phyloP scores from a whole-genome alignment of 2,797 vertebrate species.

The Acropternis orthonyx region DNA sequence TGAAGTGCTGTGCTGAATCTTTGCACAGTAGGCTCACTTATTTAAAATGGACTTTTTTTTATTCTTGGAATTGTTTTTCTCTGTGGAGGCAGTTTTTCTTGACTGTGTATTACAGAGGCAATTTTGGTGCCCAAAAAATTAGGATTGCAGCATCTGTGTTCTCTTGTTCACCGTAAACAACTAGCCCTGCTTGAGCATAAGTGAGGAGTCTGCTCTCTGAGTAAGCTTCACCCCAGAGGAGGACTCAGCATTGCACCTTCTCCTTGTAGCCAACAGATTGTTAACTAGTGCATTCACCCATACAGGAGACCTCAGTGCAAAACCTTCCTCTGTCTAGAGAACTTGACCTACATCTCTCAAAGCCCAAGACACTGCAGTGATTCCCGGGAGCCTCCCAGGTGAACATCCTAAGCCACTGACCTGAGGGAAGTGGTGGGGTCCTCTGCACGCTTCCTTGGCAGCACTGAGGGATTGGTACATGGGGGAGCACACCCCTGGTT shows the following conservation, averaged over 20 bases:
- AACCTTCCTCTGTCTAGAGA: background rate
- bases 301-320: background rate
- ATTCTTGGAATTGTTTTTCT: background rate
- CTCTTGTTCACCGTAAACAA: background rate
- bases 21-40: background rate
- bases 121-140: background rate
- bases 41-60: background rate
- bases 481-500: background rate
- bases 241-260: background rate
- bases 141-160: background rate
- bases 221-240: background rate
- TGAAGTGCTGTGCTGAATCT: background rate
- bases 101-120: background rate
- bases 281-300: background rate
- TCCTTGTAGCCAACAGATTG: background rate
- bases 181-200: background rate
- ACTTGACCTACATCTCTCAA: background rate
- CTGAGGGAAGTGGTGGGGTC: background rate
- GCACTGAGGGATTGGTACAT: fast-evolving
- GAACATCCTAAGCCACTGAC: background rate
- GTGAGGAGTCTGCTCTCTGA: background rate
- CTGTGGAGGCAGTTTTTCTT: background rate
- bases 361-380: background rate
- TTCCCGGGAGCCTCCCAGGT: background rate
- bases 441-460: background rate